Conservation (phyloP, 2,113 vertebrate genomes). For the Butorides virescens region DNA sequence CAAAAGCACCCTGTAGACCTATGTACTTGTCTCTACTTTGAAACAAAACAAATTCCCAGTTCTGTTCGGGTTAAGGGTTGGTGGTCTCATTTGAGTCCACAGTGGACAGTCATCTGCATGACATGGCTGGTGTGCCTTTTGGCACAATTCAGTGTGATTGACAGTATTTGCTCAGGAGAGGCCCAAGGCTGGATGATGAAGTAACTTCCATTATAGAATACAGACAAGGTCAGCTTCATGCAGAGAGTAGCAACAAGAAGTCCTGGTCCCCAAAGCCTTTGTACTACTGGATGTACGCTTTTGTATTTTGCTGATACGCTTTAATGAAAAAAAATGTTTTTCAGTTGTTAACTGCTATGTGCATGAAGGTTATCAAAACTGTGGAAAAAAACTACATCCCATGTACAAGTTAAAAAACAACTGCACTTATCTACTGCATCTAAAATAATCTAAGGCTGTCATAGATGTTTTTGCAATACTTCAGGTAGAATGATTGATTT, state of each 20-base stretch:
- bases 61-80: background rate
- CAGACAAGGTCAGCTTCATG: slow-evolving; percentile 51
- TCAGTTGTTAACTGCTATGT: slow-evolving; percentile 28
- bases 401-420: slow-evolving; percentile 19
- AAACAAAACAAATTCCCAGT: slow-evolving; percentile 18
- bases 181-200: slow-evolving; percentile 32
- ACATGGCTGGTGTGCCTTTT: background rate
- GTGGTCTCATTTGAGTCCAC: slow-evolving; percentile 2
- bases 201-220: slow-evolving; percentile 66
- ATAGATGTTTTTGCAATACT: slow-evolving; percentile 22
- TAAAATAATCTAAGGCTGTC: slow-evolving; percentile 52
- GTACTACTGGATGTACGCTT: background rate
- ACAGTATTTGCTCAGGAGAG: slow-evolving; percentile 20
- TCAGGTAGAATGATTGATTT: slow-evolving; percentile 16
- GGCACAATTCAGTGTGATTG: background rate
- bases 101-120: background rate
- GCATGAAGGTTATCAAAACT: slow-evolving; percentile 61
- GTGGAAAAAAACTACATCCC: background rate
- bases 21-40: background rate
- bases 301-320: slow-evolving; percentile 38
- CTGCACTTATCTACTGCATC: background rate
- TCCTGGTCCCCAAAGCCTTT: slow-evolving; percentile 24
- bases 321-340: slow-evolving; percentile 34
- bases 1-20: background rate
- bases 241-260: slow-evolving; percentile 31